Base-by-base conservation (phyloP, 2,797 vertebrate species). In the Diplodus puntazzo region DNA sequence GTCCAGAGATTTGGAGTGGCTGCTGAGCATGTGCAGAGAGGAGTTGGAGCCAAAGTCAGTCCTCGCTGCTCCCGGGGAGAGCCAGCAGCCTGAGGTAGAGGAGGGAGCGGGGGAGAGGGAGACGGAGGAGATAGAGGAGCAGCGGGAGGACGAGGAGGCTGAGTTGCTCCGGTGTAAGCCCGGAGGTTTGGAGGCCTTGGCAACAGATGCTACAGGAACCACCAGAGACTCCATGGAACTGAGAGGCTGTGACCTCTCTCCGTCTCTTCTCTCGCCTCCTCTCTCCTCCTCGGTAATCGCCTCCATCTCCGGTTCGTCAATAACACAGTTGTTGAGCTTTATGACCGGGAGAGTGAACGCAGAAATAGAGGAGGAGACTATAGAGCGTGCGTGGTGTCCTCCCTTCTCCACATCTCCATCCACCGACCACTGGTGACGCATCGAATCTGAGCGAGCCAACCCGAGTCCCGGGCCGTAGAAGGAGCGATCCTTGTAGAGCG, bases 321-420 rank as follows among this genome's bases (percentile, higher is more conserved):
- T 99, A 11, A 99, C 98, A 53, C 98, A 99, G 91, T 99, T 99
- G 92, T 99, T 99, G 21, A 99, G 95, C 87, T 99, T 99, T 83
- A 99, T 99, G 79, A 99, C 98, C 0, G 98, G 98, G 13, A 99
- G 89, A 0, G 98, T 99, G 64, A 99, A 99, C 34, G 98, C 98
- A 20, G 97, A 99, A 86, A 99, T 96, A 11, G 98, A 99, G 3
- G 98, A 99, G 0, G 98, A 98, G 13, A 99, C 98, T 0, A 99
- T 99, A 0, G 98, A 99, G 80, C 97, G 97, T 0, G 98, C 97
- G 63, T 97, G 97, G 84, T 93, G 92, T 8, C 91, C 91, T 11
- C 88, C 91, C 21, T 52, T 90, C 73, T 89, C 93, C 42, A 72
- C 68, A 0, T 93, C 90, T 42, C 77, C 69, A 0, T 92, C 92